Base-by-base conservation (phyloP, 2,113 vertebrate species). In the Aspidoscelis tigris region DNA sequence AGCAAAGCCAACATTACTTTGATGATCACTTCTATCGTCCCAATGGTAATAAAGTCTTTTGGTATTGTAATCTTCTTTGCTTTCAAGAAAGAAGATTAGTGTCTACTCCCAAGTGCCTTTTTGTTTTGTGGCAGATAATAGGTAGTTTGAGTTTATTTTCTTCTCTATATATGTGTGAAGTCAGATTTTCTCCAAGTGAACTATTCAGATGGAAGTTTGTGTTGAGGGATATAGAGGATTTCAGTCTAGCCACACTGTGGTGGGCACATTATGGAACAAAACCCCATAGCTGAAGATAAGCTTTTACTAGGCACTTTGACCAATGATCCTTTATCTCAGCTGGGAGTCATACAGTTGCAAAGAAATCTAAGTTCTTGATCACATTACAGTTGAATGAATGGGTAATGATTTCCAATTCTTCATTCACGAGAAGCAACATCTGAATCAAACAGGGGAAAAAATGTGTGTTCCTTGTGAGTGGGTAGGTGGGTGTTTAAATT, bases 11-110 rank as follows among this genome's bases (percentile, higher is more conserved):
- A 50, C 95, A 93, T 94, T 20, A 93, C 92, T 96, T 89, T 93
- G 95, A 94, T 84, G 89, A 92, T 93, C 90, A 85, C 87, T 86
- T 93, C 66, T 91, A 39, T 22, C 24, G 41, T 83, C 90, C 89
- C 90, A 95, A 94, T 93, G 94, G 95, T 94, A 96, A 95, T 95
- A 95, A 96, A 95, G 95, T 91, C 91, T 92, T 90, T 72, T 74
- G 88, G 87, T 89, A 90, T 81, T 92, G 79, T 94, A 93, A 95
- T 90, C 76, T 78, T 91, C 88, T 93, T 92, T 94, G 90, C 92
- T 91, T 88, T 90, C 89, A 92, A 83, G 88, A 93, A 91, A 87
- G 87, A 88, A 85, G 93, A 93, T 81, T 82, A 90, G 93, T 91
- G 90, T 82, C 91, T 94, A 75, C 88, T 92, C 90, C 86, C 79